Base-by-base conservation (phyloP, 2,888 invertebrate genomes). In the Volucella inflata region DNA sequence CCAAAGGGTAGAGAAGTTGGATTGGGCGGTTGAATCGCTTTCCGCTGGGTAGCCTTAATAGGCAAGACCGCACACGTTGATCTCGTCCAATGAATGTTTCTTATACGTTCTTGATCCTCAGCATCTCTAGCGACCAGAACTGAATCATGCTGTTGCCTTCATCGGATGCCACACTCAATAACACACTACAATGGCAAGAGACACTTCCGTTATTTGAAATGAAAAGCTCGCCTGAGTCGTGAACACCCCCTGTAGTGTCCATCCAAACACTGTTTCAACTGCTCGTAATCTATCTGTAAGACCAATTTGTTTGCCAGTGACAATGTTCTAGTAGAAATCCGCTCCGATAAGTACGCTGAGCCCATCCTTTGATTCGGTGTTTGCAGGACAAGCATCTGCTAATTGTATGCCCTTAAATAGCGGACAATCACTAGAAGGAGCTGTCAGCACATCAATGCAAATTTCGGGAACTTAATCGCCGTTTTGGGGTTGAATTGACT, bases 371-470 rank as follows among this genome's bases (percentile, higher is more conserved):
- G 12, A 16, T 2, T 80, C 40, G 2, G 60, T 30, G 11, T 65
- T 1, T 12, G 11, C 12, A 6, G 16, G 17, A 10, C 1, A 36
- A 14, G 60, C 67, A 51, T 79, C 65, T 2, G 65, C 17, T n/a
- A 72, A 51, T 6, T 46, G 36, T n/a, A 80, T 50, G 42, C 55
- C 48, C 16, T 55, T 46, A n/a, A 70, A 55, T 8, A 64, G 48
- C 17, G 53, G 53, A 44, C 68, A 70, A 11, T 68, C 14, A 0
- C 30, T 40, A 11, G 55, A 17, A 17, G 72, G 68, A n/a, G 55
- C 62, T 42, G 44, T 40, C 14, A 75, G 30, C 0, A 80, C 74
- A 16, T 80, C 80, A 4, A 65, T 64, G 21, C 81, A 81, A 2
- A 75, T 81, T 46, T 81, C 67, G 9, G 75, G 68, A 78, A 9